A percentile compares a stretch with the other conserved stretches of the same genome.
phyloP scores from a whole-genome alignment of 2,888 invertebrate species.

The Harpalus rufipes region DNA sequence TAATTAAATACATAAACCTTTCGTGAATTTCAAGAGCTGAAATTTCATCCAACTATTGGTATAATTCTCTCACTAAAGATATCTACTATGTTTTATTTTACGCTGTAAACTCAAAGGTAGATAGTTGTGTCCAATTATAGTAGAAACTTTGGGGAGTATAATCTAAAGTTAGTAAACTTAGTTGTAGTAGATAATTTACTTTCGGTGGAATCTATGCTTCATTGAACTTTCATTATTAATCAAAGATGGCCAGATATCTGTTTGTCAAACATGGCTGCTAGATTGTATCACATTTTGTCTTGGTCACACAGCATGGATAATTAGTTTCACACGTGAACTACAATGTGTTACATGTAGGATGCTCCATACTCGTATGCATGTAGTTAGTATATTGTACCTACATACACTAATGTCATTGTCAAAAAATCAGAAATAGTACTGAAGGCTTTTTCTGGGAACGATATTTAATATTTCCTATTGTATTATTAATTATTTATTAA shows the following conservation, averaged over 20 bases:
- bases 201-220: not conserved
- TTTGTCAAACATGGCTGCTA: not conserved
- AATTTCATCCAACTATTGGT: not conserved
- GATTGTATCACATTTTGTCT: not conserved
- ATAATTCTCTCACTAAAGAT: not conserved
- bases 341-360: not conserved
- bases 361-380: too few species aligned
- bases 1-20: too few species aligned
- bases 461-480: too few species aligned
- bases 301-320: not conserved
- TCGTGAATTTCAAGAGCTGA: not conserved
- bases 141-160: not conserved
- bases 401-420: too few species aligned
- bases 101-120: not conserved
- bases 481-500: too few species aligned
- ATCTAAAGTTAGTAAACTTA: conserved; percentile 8
- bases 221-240: conserved; percentile 28
- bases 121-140: conserved; percentile 16
- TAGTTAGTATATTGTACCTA: too few species aligned
- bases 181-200: conserved; percentile 16
- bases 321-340: not conserved
- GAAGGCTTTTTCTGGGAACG: too few species aligned
- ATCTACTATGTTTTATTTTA: not conserved
- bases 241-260: conserved; percentile 8
- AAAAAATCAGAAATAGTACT: too few species aligned